These are phyloP conservation scores for Physeter macrocephalus DNA, from an alignment of 2,113 vertebrate species.

Conservation along the genomic window DNA sequence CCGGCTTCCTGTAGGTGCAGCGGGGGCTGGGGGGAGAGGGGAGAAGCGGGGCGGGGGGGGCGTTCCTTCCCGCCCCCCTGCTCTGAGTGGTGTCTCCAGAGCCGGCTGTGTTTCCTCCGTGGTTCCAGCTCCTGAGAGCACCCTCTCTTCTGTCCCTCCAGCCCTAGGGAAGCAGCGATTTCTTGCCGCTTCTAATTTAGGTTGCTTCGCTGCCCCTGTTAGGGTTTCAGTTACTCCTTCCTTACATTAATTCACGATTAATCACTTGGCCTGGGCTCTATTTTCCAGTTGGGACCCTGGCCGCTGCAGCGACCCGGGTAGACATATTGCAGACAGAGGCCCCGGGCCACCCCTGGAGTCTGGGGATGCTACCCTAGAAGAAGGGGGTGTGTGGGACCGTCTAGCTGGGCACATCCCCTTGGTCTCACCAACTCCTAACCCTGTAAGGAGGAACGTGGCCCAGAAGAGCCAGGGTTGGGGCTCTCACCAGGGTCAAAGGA, in stretches of 20 bases:
- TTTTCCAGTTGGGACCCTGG: background rate
- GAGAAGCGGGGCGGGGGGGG: background rate
- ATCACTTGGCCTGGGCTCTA: background rate
- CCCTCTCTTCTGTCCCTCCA: background rate
- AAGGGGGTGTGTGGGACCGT: background rate
- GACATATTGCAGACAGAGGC: background rate
- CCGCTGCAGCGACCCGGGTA: background rate
- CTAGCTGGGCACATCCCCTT: background rate
- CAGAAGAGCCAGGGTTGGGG: background rate
- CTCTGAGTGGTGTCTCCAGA: background rate
- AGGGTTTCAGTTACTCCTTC: background rate
- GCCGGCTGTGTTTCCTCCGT: background rate
- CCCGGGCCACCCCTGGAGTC: background rate
- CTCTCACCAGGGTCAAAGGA: background rate
- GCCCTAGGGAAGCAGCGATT: background rate
- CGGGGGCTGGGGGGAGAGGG: background rate
- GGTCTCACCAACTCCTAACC: background rate
- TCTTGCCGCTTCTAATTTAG: background rate
- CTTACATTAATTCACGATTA: background rate
- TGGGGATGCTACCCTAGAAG: background rate
- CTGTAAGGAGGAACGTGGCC: background rate
- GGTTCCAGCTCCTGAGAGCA: background rate
- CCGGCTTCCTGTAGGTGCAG: background rate
- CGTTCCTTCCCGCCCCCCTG: rapidly evolving
- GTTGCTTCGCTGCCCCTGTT: background rate